Base-by-base conservation (phyloP, 2,113 vertebrate species). In the Cyanistes caeruleus region DNA sequence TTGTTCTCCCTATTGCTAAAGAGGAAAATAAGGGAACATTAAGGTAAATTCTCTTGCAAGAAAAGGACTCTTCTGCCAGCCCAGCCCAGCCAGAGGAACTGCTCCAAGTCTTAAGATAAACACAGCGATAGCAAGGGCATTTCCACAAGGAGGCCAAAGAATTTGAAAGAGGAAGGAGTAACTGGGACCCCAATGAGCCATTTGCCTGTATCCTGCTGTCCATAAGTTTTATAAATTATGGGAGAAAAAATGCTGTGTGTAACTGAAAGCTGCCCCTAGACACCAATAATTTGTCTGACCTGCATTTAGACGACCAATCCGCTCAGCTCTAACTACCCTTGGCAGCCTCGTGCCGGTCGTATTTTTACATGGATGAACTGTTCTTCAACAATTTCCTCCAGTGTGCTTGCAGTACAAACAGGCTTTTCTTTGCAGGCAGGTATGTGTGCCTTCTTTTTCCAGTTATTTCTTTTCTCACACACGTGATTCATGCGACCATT, bases 281-380 rank as follows among this genome's bases (percentile, higher is more conserved):
- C 95, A 92, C 84, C 93, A 92, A 93, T 97, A 96, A 94, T 92
- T 96, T 96, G 94, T 89, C 91, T 90, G 86, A 85, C 93, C 92
- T 59, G 80, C 88, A 21, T 80, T 96, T 60, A 89, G 90, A 58
- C 28, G 0, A 79, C 95, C 88, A 89, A 89, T 92, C 78, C 1
- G 21, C 93, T 95, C 84, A 51, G 87, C 83, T 62, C 95, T 96
- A 89, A 94, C 92, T 76, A 80, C 77, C 92, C 81, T 91, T 92
- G 97, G 95, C 96, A 95, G 94, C 86, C 93, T 92, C 21, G 0
- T 6, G 2, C 48, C 2, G 81, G 90, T 93, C 64, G 15, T 97
- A 95, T 96, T 97, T 96, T 96, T 64, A 84, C 97, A 94, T 89
- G 96, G 94, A 94, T 93, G 92, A 97, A 97, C 96, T 97, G 92